Conservation (phyloP, 2,113 vertebrate species). For the Trematocara zebra region DNA sequence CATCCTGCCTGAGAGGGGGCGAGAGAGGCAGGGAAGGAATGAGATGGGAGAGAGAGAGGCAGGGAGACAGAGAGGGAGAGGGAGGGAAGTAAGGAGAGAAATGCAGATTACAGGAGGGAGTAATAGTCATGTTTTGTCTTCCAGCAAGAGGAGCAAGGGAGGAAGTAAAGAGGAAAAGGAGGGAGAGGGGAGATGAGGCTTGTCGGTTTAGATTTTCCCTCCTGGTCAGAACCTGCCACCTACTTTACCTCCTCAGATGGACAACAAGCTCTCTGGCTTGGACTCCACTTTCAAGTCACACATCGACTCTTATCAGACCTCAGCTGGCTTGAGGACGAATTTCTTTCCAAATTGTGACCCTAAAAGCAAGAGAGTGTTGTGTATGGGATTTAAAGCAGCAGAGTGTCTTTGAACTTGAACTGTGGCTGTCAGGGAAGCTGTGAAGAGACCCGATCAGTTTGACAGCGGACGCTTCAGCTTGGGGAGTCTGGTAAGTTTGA, state of each 20-base stretch:
- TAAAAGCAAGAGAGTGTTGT: not conserved
- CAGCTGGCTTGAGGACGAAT: not conserved
- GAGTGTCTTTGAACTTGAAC: not conserved
- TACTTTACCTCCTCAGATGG: slow-evolving; percentile 8
- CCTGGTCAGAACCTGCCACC: slow-evolving; percentile 22
- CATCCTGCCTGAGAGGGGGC: slow-evolving; percentile 67
- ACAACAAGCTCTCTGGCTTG: not conserved
- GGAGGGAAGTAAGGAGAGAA: not conserved
- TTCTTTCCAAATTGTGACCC: not conserved
- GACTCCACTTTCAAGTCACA: not conserved
- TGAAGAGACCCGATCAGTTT: not conserved
- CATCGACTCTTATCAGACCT: not conserved
- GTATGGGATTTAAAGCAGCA: not conserved
- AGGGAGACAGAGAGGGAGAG: not conserved
- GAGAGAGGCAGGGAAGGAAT: slow-evolving; percentile 31
- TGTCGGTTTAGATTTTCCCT: not conserved
- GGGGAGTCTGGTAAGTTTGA: slow-evolving; percentile 25
- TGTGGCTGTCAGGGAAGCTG: not conserved
- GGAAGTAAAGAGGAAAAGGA: slow-evolving; percentile 36
- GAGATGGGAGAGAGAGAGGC: not conserved
- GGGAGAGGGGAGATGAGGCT: slow-evolving; percentile 34
- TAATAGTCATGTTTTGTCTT: slow-evolving; percentile 64
- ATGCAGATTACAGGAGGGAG: slow-evolving; percentile 20
- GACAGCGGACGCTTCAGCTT: not conserved
- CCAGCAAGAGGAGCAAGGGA: slow-evolving; percentile 42